Conservation (phyloP, 2,113 vertebrate species). For the Crypturellus undulatus region DNA sequence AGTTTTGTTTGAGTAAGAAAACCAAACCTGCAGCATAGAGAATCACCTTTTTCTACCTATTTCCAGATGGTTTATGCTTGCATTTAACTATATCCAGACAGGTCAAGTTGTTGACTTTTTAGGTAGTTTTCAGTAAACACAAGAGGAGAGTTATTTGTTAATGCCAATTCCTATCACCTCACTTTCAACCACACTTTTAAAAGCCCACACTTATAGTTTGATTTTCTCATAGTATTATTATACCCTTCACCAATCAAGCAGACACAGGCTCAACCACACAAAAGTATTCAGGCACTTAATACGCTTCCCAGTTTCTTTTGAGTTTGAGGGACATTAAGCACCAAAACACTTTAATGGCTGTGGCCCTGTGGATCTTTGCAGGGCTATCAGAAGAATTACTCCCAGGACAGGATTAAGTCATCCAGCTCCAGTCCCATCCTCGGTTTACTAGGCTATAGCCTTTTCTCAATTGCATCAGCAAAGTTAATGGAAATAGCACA, state of each 20-base stretch:
- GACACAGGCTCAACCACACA: not conserved
- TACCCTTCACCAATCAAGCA: not conserved
- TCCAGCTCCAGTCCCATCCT: not conserved
- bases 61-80: not conserved
- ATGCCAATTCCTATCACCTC: not conserved
- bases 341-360: not conserved
- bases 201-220: not conserved
- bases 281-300: not conserved
- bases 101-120: not conserved
- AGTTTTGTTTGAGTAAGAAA: slow-evolving; percentile 9
- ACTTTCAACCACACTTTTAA: not conserved
- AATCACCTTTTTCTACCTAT: not conserved
- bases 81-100: not conserved
- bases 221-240: not conserved
- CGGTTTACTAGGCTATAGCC: not conserved
- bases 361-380: not conserved
- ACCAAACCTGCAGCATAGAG: not conserved
- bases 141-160: not conserved
- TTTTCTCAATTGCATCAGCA: not conserved
- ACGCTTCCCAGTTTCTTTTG: not conserved
- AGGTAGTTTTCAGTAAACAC: not conserved
- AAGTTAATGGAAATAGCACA: not conserved
- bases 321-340: not conserved
- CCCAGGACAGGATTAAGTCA: not conserved
- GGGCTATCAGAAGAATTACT: not conserved